Evolutionary conservation across 2,113 vertebrate species (phyloP).

Genomic region (Cebidichthys violaceus): DNA sequence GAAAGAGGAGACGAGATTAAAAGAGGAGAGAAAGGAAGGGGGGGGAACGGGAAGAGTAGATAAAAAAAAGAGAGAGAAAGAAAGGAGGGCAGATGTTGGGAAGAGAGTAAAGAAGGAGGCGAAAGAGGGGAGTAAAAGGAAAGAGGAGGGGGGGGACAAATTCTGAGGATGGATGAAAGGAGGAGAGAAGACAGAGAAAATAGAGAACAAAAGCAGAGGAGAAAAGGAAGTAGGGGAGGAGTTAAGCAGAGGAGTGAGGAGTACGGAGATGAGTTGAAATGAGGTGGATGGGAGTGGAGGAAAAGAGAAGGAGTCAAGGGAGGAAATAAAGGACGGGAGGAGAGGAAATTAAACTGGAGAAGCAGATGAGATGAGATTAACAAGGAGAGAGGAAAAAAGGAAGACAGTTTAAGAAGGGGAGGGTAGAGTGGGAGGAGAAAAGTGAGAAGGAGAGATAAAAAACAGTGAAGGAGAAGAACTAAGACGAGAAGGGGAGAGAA

Average conservation of each 20-base stretch:
- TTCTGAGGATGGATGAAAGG: not conserved
- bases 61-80: not conserved
- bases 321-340: not conserved
- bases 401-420: not conserved
- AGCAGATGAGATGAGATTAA: not conserved
- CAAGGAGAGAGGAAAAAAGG: not conserved
- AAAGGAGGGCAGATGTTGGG: not conserved
- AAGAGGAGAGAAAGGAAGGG: not conserved
- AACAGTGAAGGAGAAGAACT: not conserved
- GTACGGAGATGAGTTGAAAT: not conserved
- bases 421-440: not conserved
- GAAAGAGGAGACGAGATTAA: not conserved
- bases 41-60: not conserved
- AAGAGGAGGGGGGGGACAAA: not conserved
- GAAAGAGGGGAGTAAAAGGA: too few species aligned
- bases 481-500: not conserved
- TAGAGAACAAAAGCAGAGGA: too few species aligned
- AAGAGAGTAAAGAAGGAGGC: not conserved
- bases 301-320: not conserved
- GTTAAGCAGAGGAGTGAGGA: not conserved
- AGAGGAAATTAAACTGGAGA: not conserved
- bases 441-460: not conserved
- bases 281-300: not conserved
- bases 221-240: not conserved
- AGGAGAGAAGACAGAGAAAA: not conserved